Evolutionary conservation across 2,797 vertebrate species (phyloP).

Genomic region (Dipus sagitta): DNA sequence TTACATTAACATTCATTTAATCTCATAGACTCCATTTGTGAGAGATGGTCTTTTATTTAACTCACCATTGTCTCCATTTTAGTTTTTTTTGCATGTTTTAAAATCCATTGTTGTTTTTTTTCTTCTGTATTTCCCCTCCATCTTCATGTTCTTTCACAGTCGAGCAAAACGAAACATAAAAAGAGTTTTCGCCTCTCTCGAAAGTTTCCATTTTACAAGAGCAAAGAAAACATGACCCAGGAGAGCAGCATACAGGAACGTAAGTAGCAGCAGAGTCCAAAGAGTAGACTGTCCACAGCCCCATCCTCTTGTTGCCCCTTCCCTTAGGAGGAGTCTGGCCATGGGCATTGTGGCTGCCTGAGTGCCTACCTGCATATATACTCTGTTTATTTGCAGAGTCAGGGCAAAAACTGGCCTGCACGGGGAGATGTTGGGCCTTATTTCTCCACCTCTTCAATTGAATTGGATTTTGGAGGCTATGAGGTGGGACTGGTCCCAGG

Average conservation of each 20-base stretch:
- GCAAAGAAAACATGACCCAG: conserved; percentile 99
- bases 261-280: conserved; percentile 93
- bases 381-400: conserved; percentile 37
- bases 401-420: conserved; percentile 52
- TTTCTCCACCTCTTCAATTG: conserved; percentile 47
- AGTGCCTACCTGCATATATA: neutral
- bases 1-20: conserved; percentile 87
- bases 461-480: conserved; percentile 42
- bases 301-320: conserved; percentile 29
- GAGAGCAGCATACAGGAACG: conserved; percentile 97
- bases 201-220: conserved; percentile 99
- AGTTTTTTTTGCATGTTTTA: conserved; percentile 87
- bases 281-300: conserved; percentile 67
- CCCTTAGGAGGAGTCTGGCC: conserved; percentile 25
- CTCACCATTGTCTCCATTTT: conserved; percentile 88
- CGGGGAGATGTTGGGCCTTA: neutral
- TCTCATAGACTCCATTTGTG: conserved; percentile 88
- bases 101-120: conserved; percentile 86
- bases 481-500: conserved; percentile 14
- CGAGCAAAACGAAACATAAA: conserved; percentile 99
- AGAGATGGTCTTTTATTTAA: conserved; percentile 83
- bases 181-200: conserved; percentile 99
- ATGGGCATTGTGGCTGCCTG: neutral
- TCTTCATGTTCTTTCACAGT: conserved; percentile 94
- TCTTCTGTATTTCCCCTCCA: conserved; percentile 89